Conservation (phyloP, 2,888 invertebrate species). For the Andrena haemorrhoa region DNA sequence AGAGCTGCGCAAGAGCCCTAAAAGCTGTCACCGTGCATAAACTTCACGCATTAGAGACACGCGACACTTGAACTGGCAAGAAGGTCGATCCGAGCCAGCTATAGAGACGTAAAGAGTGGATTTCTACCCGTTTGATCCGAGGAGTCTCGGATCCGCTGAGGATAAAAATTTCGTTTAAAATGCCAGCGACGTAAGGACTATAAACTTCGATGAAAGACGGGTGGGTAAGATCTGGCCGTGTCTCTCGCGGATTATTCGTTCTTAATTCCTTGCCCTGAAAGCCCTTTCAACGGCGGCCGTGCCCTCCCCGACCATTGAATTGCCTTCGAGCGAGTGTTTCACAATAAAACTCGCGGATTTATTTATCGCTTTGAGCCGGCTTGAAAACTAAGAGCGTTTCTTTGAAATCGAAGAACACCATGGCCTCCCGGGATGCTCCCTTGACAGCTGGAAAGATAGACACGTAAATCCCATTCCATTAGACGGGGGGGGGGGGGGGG, state of each 20-base stretch:
- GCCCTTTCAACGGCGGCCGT: slow-evolving; percentile 25
- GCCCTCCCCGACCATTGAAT: slow-evolving; percentile 28
- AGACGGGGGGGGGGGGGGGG: not conserved
- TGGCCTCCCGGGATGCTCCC: slow-evolving; percentile 54
- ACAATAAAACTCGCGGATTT: slow-evolving; percentile 63
- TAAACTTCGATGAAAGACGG: slow-evolving; percentile 65
- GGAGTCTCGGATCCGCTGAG: slow-evolving; percentile 12
- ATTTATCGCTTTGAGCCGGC: slow-evolving; percentile 66
- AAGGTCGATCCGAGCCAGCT: too few species aligned
- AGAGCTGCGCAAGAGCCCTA: too few species aligned
- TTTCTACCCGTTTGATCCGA: slow-evolving; percentile 41
- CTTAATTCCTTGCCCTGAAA: slow-evolving; percentile 51
- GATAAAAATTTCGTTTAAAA: slow-evolving; percentile 66
- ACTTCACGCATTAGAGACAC: too few species aligned
- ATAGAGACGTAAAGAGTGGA: too few species aligned
- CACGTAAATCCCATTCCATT: slow-evolving; percentile 71
- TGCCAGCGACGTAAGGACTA: slow-evolving; percentile 51
- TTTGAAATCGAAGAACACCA: slow-evolving; percentile 65
- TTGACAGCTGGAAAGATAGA: slow-evolving; percentile 68
- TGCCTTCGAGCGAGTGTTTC: slow-evolving; percentile 39
- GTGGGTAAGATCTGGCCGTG: slow-evolving; percentile 23
- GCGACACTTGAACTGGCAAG: too few species aligned
- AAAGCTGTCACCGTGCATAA: too few species aligned
- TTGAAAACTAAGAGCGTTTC: slow-evolving; percentile 55
- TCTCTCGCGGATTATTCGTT: slow-evolving; percentile 61